phyloP scores from a whole-genome alignment of 2,113 vertebrate species.

The Sceloporus undulatus region DNA sequence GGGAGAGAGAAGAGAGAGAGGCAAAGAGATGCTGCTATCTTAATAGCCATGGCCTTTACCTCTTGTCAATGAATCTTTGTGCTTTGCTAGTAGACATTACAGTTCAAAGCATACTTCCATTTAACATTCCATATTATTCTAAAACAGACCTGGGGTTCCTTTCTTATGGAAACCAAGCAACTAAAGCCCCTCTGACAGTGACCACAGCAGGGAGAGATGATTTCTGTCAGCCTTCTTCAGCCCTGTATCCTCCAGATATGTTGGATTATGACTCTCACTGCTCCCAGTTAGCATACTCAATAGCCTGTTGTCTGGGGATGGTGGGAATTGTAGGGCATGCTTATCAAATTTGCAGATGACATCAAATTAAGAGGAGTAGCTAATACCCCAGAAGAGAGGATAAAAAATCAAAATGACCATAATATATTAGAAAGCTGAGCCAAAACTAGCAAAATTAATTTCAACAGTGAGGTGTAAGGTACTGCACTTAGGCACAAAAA shows the following conservation, averaged over 20 bases:
- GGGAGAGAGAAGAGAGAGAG: too few relatives aligned
- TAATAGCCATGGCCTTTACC: slow-evolving; percentile 8
- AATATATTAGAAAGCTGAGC: too few relatives aligned
- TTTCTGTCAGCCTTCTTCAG: neutral
- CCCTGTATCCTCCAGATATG: neutral
- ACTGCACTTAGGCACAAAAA: too few relatives aligned
- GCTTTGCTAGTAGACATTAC: slow-evolving; percentile 21
- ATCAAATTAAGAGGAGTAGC: too few relatives aligned
- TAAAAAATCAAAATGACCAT: too few relatives aligned
- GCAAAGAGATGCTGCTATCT: slow-evolving; percentile 5
- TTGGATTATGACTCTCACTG: neutral
- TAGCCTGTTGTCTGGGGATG: too few relatives aligned
- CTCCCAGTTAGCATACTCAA: neutral
- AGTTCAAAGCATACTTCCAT: neutral
- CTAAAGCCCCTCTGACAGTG: neutral
- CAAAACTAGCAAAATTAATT: too few relatives aligned
- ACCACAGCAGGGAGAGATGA: neutral
- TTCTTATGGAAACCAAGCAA: neutral
- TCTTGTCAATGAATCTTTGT: neutral
- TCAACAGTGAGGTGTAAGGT: too few relatives aligned
- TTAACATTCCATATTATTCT: neutral
- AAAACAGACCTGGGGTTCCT: neutral
- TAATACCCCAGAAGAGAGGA: too few relatives aligned
- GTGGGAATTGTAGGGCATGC: too few relatives aligned
- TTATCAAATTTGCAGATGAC: too few relatives aligned